A percentile compares a stretch with the other conserved stretches of the same genome.
These are phyloP conservation scores for Drosophila lacertosa DNA, from an alignment of 1,140 invertebrate genomes.

Conservation along the genomic window DNA sequence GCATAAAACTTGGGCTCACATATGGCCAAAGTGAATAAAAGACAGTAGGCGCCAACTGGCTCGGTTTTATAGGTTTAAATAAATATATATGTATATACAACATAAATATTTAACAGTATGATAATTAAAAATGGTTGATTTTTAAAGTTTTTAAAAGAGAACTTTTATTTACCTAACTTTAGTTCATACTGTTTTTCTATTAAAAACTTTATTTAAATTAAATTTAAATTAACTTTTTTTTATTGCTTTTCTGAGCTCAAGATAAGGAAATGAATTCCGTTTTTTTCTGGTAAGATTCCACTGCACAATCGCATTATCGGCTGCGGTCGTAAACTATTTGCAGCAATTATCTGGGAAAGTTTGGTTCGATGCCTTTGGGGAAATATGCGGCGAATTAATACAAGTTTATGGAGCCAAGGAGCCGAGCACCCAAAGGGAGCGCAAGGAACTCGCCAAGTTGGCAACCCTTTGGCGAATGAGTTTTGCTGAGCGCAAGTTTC, in stretches of 20 bases:
- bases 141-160: no score
- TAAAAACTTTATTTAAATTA: no score
- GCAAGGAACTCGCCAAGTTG: constrained; percentile 5
- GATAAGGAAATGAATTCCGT: background rate
- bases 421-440: background rate
- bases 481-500: constrained; percentile 73
- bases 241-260: no score
- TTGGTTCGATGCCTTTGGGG: constrained; percentile 64
- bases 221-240: no score
- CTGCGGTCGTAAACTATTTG: constrained; percentile 77
- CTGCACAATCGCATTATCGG: constrained; percentile 53
- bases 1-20: constrained; percentile 47
- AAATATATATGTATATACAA: no score
- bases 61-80: no score
- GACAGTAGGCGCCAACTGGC: constrained; percentile 15
- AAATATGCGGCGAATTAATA: constrained; percentile 75
- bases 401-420: constrained; percentile 35
- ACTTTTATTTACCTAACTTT: no score
- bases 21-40: constrained; percentile 17
- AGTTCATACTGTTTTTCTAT: no score
- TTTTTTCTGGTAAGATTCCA: background rate
- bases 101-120: no score
- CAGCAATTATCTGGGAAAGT: constrained; percentile 73
- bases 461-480: constrained; percentile 66
- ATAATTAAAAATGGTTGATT: no score